Base-by-base conservation (phyloP, 2,888 invertebrate species). In the Drosophila multiciliata region DNA sequence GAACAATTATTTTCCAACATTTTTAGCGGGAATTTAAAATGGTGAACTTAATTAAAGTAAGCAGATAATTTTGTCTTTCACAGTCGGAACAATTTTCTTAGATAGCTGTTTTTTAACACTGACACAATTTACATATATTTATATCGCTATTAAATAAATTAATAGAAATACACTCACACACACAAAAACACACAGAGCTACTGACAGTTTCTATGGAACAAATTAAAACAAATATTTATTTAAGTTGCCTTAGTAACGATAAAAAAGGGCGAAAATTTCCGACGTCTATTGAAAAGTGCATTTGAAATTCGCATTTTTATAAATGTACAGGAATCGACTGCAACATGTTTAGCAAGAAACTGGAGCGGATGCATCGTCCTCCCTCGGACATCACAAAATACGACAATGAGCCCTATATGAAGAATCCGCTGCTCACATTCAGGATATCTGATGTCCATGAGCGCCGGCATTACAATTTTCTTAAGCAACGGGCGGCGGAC, bases 321-420 rank as follows among this genome's bases (percentile, higher is more conserved):
- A 76, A 33, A 67, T 67, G 65, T 52, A 53, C 23, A 64, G 33
- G 23, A 68, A 38, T 12, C 52, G 77, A 68, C 38, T 35, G 26
- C 64, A 83, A 55, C 26, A 92, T 92, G 88, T 92, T 82, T 69
- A 89, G 82, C 48, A 91, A 91, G 38, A 89, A 90, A 59, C 71
- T 93, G 59, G 83, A 90, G 62, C 90, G 90, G 3, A 90, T 93
- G 75, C 80, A 92, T 66, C 91, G 92, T 26, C 93, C 93, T 2
- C 80, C 92, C 17, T 79, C 91, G 63, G 91, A 92, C 73, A 70
- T 93, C 6, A 88, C 83, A 20, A 91, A 91, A 75, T 93, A 93
- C 72, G 93, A 93, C 58, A 88, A 93, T 78, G 93, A 93, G 72
- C 91, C 87, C 12, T 93, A 93, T 67, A 91, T 80, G 85, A 89